Base-by-base conservation (phyloP, 2,888 invertebrate genomes). In the Congeria kusceri region DNA sequence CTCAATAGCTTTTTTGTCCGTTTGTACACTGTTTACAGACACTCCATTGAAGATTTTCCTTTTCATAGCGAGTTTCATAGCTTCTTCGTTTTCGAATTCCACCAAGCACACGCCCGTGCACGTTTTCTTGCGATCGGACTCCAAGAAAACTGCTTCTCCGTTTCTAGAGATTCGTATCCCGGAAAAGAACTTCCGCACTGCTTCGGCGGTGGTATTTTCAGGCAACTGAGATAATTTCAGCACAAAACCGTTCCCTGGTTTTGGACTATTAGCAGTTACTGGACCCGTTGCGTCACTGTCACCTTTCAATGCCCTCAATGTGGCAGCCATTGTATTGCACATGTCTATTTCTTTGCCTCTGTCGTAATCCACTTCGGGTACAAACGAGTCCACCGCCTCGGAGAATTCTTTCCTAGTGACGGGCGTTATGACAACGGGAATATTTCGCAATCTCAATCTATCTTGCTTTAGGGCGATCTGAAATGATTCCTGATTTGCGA, bases 151-250 rank as follows among this genome's bases (percentile, higher is more conserved):
- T 7, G 88, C 84, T 28, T 80, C 78, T 95, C 95, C 85, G 47
- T 87, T 86, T 13, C 89, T 80, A 95, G 95, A 62, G 95, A 96
- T 93, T 95, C 96, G 96, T 89, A 98, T 96, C 89, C 98, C 98
- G 89, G 96, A 95, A 95, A 99, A 99, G 95, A 96, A 99, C 94
- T 96, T 96, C 84, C 98, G 96, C 94, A 99, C 97, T 94, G 99
- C 99, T 3, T 86, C 83, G 39, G 75, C 77, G 9, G 80, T 87
- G 15, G 87, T 84, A 66, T 85, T 84, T 53, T 75, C 78, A 0
- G 89, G 87, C 44, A 90, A 80, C n/a, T 84, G 81, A 58, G 80
- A 85, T 2, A 91, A 58, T 58, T 81, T 83, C 3, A 88, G 76
- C 56, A 89, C 77, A 61, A 79, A 73, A 0, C 67, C 70, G 25